Evolutionary conservation across 30 jellyfish, hydroid and myxozoan species (phyloP).

Genomic region (Aurelia sp.): DNA sequence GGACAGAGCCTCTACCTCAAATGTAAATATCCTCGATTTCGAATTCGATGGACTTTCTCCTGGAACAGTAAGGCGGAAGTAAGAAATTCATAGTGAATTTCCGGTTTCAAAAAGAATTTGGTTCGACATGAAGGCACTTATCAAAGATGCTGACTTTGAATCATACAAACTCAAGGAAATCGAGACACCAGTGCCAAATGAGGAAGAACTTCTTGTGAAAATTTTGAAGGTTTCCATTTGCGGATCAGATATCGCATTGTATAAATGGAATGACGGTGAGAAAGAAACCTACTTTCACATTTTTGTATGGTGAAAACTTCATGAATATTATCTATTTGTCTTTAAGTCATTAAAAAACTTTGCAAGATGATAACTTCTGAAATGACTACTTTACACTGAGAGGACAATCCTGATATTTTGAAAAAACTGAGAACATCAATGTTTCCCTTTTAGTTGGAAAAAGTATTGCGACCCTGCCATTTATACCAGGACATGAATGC

Average conservation of each 20-base stretch:
- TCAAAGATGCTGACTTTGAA: slow-evolving; percentile 23
- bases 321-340: no score
- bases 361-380: no score
- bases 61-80: neutral
- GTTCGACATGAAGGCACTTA: slow-evolving; percentile 50
- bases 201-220: slow-evolving; percentile 57
- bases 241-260: slow-evolving; percentile 77
- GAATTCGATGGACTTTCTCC: no score
- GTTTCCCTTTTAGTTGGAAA: slow-evolving; percentile 44
- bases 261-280: slow-evolving; percentile 61
- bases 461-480: slow-evolving; percentile 62
- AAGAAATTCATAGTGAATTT: neutral
- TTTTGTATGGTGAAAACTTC: no score
- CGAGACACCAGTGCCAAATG: slow-evolving; percentile 57
- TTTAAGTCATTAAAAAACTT: no score
- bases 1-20: no score
- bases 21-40: neutral
- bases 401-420: neutral
- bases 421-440: neutral
- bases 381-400: no score
- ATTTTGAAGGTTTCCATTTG: slow-evolving; percentile 57
- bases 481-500: slow-evolving; percentile 81
- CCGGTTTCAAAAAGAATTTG: neutral
- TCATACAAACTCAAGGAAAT: slow-evolving; percentile 50
- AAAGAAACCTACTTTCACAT: no score